phyloP scores from a whole-genome alignment of 1,140 invertebrate genomes.

The Magallana ariakensis region DNA sequence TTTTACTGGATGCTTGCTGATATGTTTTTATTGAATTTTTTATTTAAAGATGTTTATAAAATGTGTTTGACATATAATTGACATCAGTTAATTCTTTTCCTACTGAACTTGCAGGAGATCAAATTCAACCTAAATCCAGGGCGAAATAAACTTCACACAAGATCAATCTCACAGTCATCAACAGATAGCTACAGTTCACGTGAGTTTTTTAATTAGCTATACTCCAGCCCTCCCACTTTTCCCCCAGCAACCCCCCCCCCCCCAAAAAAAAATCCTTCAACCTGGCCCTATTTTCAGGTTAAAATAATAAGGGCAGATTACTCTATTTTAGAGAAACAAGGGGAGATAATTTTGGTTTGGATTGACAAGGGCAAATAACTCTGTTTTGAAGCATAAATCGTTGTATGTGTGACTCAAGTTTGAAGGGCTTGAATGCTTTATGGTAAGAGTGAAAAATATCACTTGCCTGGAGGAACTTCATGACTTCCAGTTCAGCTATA shows the following conservation, averaged over 20 bases:
- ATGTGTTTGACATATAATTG: too few relatives aligned
- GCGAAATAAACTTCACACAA: constrained; percentile 90
- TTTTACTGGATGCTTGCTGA: too few relatives aligned
- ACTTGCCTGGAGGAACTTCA: not conserved
- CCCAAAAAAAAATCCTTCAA: too few relatives aligned
- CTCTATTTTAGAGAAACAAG: too few relatives aligned
- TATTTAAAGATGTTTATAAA: too few relatives aligned
- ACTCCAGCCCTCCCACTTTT: not conserved
- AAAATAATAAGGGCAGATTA: too few relatives aligned
- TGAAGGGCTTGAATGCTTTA: not conserved
- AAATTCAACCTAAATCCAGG: constrained; percentile 81
- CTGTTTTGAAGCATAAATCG: too few relatives aligned
- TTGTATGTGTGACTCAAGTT: not conserved
- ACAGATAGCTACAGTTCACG: constrained; percentile 95
- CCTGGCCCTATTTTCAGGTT: too few relatives aligned
- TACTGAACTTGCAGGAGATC: constrained; percentile 69
- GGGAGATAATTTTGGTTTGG: too few relatives aligned
- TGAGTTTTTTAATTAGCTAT: constrained; percentile 77
- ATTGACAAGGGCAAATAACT: too few relatives aligned
- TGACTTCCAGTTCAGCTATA: not conserved
- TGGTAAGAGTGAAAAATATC: not conserved
- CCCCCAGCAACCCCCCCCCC: not conserved
- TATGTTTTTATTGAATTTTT: too few relatives aligned
- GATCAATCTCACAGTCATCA: constrained; percentile 94
- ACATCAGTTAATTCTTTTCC: too few relatives aligned